Conservation (phyloP, 2,888 invertebrate species). For the Pammene fasciana region DNA sequence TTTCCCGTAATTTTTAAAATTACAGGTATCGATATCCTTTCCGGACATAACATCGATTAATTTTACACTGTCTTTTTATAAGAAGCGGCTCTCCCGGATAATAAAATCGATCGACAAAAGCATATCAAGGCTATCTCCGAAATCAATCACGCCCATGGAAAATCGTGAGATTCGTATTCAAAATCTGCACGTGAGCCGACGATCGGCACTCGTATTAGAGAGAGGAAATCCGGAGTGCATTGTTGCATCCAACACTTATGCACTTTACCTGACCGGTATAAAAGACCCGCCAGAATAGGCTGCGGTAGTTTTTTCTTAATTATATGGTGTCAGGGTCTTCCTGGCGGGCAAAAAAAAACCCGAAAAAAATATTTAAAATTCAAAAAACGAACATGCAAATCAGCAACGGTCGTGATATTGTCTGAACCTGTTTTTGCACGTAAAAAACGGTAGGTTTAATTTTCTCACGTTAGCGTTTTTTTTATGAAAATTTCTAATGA, state of each 20-base stretch:
- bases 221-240: conserved; percentile 81
- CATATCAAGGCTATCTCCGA: conserved; percentile 72
- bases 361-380: conserved; percentile 48
- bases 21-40: conserved; percentile 23
- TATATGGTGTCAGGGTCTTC: conserved; percentile 66
- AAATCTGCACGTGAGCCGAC: conserved; percentile 80
- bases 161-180: conserved; percentile 71
- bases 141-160: conserved; percentile 83
- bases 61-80: conserved; percentile 42
- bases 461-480: conserved; percentile 78
- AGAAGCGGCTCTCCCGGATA: conserved; percentile 55
- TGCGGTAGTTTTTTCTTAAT: conserved; percentile 71
- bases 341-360: conserved; percentile 49
- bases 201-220: conserved; percentile 78
- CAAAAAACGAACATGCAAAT: conserved; percentile 72
- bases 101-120: conserved; percentile 59
- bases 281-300: conserved; percentile 64
- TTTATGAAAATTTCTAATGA: conserved; percentile 76
- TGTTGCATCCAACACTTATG: conserved; percentile 76
- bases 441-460: conserved; percentile 71
- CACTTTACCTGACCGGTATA: conserved; percentile 80
- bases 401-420: conserved; percentile 70
- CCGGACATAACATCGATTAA: conserved; percentile 26
- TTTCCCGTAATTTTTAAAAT: conserved; percentile 12
- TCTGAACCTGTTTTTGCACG: conserved; percentile 56